Conservation (phyloP, 2,888 invertebrate genomes). For the Amorpha juglandis region DNA sequence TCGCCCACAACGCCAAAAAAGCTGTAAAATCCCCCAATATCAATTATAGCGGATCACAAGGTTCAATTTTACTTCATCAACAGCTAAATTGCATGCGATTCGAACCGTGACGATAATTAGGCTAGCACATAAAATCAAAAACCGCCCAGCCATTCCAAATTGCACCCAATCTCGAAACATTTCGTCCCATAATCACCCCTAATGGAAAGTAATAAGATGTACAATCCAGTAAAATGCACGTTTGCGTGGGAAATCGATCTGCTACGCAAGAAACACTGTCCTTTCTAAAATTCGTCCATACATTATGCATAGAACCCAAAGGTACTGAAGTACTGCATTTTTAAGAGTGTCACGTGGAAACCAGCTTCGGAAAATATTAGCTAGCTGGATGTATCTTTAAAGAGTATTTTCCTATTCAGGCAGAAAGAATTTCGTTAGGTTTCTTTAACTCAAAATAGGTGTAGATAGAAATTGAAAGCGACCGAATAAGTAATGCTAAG, state of each 20-base stretch:
- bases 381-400: slow-evolving; percentile 12
- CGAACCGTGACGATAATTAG: neutral
- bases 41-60: too few relatives aligned
- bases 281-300: slow-evolving; percentile 23
- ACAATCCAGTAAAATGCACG: slow-evolving; percentile 8
- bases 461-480: neutral
- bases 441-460: neutral
- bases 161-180: neutral
- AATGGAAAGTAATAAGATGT: slow-evolving; percentile 12
- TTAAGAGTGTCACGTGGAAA: slow-evolving; percentile 7
- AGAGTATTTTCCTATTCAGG: slow-evolving; percentile 7
- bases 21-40: too few relatives aligned
- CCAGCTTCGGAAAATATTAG: slow-evolving; percentile 5
- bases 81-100: too few relatives aligned
- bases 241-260: slow-evolving; percentile 12
- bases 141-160: slow-evolving; percentile 9
- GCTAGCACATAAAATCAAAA: neutral
- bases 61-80: too few relatives aligned
- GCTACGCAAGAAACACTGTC: slow-evolving; percentile 9
- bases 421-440: neutral
- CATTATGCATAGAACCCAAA: slow-evolving; percentile 10
- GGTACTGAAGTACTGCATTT: slow-evolving; percentile 13
- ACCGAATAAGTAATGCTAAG: neutral
- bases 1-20: too few relatives aligned
- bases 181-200: slow-evolving; percentile 4